Evolutionary conservation across 2,113 vertebrate genomes (phyloP).

Genomic region (Isurus oxyrinchus): DNA sequence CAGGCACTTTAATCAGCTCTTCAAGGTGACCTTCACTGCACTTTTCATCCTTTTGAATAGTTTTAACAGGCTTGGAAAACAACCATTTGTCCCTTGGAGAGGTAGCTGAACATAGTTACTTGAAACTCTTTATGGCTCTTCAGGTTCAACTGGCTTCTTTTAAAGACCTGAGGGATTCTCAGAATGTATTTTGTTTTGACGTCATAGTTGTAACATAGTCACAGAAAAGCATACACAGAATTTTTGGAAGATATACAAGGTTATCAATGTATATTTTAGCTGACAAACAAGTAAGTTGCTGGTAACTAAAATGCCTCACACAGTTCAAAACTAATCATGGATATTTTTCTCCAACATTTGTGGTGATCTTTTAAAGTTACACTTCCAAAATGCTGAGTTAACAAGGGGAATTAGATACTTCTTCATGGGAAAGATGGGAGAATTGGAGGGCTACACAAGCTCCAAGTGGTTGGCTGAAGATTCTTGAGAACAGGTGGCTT

Average conservation of each 20-base stretch:
- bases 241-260: not conserved
- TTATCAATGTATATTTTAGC: not conserved
- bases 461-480: not conserved
- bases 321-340: not conserved
- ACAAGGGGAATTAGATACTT: not conserved
- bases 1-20: slow-evolving; percentile 37
- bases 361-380: not conserved
- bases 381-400: not conserved
- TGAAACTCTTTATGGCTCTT: not conserved
- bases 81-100: not conserved
- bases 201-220: too few species aligned
- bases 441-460: not conserved
- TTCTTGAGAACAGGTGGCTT: not conserved
- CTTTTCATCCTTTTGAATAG: slow-evolving; percentile 34
- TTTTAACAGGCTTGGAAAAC: slow-evolving; percentile 35
- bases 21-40: not conserved
- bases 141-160: slow-evolving; percentile 8
- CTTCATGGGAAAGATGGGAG: not conserved
- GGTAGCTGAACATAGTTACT: not conserved
- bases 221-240: not conserved
- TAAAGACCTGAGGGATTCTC: not conserved
- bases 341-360: not conserved
- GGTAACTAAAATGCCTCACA: not conserved
- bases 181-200: slow-evolving; percentile 12
- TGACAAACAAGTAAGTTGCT: not conserved